Evolutionary conservation across 2,888 invertebrate species (phyloP).

Genomic region (Trachelus iudaicus): DNA sequence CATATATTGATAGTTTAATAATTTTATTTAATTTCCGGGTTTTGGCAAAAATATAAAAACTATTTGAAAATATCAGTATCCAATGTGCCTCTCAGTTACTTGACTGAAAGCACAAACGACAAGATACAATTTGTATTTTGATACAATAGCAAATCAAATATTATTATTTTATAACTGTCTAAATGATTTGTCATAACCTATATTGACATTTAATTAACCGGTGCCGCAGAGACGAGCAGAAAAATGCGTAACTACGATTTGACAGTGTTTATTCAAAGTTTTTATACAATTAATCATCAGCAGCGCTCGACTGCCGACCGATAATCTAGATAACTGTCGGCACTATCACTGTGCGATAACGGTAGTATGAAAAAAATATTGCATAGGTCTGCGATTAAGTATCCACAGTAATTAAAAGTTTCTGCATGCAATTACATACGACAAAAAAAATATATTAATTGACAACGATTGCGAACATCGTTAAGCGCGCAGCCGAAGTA

Average conservation of each 20-base stretch:
- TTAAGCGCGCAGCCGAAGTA: too few relatives aligned
- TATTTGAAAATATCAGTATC: too few relatives aligned
- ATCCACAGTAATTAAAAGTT: background rate
- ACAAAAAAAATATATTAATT: too few relatives aligned
- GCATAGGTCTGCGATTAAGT: background rate
- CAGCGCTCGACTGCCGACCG: background rate
- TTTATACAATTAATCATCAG: background rate
- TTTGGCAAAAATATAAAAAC: too few relatives aligned
- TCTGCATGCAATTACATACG: background rate
- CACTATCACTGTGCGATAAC: background rate
- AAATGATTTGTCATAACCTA: background rate
- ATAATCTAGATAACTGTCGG: background rate
- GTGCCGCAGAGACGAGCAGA: background rate
- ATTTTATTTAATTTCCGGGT: too few relatives aligned
- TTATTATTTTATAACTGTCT: background rate
- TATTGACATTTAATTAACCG: background rate
- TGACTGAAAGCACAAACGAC: background rate
- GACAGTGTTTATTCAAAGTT: background rate
- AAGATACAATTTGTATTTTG: background rate
- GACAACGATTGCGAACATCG: too few relatives aligned
- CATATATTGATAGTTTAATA: too few relatives aligned
- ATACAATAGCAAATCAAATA: background rate
- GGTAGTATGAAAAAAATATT: background rate
- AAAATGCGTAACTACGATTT: background rate
- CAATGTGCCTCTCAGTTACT: too few relatives aligned